A percentile compares a stretch with the other conserved stretches of the same genome.
Conservation (phyloP, 1,140 invertebrate genomes). For the Paraescarpia echinospica region DNA sequence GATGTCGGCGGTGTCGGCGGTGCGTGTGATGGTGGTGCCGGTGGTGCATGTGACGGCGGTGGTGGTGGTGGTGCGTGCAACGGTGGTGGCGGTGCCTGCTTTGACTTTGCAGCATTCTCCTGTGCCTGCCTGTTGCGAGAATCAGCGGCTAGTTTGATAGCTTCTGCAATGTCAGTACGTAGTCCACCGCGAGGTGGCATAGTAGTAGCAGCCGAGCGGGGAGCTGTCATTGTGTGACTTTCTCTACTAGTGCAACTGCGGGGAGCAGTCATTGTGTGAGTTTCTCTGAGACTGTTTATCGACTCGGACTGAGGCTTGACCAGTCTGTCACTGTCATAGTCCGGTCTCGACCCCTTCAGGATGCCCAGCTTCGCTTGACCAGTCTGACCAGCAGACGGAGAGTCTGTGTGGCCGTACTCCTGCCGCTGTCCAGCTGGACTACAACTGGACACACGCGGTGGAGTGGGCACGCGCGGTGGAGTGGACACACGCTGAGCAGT, state of each 20-base stretch:
- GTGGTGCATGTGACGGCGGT: slow-evolving; percentile 23
- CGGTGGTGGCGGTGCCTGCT: neutral
- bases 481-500: neutral
- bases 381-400: neutral
- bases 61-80: slow-evolving; percentile 13
- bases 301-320: neutral
- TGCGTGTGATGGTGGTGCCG: slow-evolving; percentile 14
- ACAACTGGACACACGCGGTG: neutral
- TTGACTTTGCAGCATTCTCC: neutral
- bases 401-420: neutral
- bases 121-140: slow-evolving; percentile 1
- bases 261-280: neutral
- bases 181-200: neutral
- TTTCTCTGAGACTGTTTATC: slow-evolving; percentile 8
- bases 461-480: neutral
- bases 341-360: neutral
- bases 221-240: neutral
- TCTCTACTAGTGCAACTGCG: neutral
- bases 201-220: neutral
- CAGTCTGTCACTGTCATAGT: neutral
- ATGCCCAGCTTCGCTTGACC: neutral
- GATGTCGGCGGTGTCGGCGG: slow-evolving; percentile 6
- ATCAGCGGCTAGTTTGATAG: slow-evolving; percentile 10
- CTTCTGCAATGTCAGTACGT: slow-evolving; percentile 3
- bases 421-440: neutral